A percentile compares a stretch with the other conserved stretches of the same genome.
These are phyloP conservation scores for Caranx melampygus DNA, from an alignment of 2,113 vertebrate species.

Conservation along the genomic window DNA sequence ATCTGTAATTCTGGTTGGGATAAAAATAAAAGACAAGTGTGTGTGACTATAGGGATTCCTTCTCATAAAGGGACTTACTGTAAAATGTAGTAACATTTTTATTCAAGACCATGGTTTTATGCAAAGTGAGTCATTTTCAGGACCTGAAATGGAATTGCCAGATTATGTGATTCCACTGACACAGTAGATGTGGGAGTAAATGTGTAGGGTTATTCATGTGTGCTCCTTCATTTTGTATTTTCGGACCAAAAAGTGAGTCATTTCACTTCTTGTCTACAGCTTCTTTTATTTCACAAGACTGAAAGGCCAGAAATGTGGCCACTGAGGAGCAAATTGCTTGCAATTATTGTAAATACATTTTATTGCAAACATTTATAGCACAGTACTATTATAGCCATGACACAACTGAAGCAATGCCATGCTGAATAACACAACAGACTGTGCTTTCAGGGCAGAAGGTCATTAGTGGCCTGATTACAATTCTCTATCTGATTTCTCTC, in stretches of 20 bases:
- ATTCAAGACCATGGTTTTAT: conserved; percentile 11
- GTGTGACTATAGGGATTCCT: conserved; percentile 18
- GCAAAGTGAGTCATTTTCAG: conserved; percentile 22
- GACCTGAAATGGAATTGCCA: conserved; percentile 25
- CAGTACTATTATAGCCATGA: conserved; percentile 13
- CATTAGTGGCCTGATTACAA: conserved; percentile 54
- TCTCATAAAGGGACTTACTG: conserved; percentile 25
- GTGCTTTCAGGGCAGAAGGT: conserved; percentile 48
- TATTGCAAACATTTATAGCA: conserved; percentile 22
- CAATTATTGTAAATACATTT: conserved; percentile 14
- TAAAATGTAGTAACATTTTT: conserved; percentile 43
- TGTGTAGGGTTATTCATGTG: conserved; percentile 4
- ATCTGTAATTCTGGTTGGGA: conserved; percentile 22
- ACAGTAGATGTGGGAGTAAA: conserved; percentile 7
- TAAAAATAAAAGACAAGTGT: conserved; percentile 17
- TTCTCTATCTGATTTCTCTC: conserved; percentile 47
- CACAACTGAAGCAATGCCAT: conserved; percentile 3
- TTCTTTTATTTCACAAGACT: conserved; percentile 3
- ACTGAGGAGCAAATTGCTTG: not conserved
- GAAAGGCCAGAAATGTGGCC: conserved; percentile 8
- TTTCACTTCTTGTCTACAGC: not conserved
- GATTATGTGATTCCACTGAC: conserved; percentile 19
- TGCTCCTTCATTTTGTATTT: not conserved
- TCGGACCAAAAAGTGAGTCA: conserved; percentile 3
- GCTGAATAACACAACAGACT: conserved; percentile 21